phyloP scores from a whole-genome alignment of 2,797 vertebrate species.

The Premnoplex brunnescens region DNA sequence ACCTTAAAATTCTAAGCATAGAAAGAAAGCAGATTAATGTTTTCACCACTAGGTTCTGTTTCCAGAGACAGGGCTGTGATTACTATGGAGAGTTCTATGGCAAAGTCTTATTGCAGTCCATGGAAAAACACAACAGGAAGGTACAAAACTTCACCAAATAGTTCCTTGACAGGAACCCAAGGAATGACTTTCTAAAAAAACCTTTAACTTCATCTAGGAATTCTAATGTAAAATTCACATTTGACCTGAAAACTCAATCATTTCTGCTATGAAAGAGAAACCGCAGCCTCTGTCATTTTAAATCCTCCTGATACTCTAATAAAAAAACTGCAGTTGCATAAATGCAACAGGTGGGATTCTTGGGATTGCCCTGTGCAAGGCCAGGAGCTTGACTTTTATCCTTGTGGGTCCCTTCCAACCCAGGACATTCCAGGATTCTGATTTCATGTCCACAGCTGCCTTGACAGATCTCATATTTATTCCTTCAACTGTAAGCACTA shows the following conservation, averaged over 20 bases:
- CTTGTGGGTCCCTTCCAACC: not conserved
- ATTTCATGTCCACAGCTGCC: not conserved
- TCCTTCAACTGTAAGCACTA: not conserved
- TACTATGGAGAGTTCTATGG: not conserved
- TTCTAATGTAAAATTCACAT: not conserved
- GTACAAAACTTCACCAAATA: not conserved
- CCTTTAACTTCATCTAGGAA: not conserved
- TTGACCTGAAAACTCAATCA: not conserved
- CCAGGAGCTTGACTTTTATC: not conserved
- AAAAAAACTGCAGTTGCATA: not conserved
- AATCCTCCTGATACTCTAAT: not conserved
- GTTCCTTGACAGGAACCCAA: not conserved
- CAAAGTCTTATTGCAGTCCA: not conserved
- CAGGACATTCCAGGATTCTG: not conserved
- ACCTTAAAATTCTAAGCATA: slow-evolving; percentile 66
- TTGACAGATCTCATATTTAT: not conserved
- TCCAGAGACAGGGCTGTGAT: not conserved
- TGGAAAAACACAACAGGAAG: not conserved
- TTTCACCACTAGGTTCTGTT: not conserved
- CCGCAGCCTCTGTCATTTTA: not conserved
- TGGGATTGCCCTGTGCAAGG: not conserved
- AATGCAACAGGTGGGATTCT: not conserved
- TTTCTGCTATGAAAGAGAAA: not conserved
- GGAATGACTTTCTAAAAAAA: not conserved
- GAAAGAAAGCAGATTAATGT: not conserved